phyloP scores from a whole-genome alignment of 1,140 invertebrate genomes.

The Drosophila kurseongensis region DNA sequence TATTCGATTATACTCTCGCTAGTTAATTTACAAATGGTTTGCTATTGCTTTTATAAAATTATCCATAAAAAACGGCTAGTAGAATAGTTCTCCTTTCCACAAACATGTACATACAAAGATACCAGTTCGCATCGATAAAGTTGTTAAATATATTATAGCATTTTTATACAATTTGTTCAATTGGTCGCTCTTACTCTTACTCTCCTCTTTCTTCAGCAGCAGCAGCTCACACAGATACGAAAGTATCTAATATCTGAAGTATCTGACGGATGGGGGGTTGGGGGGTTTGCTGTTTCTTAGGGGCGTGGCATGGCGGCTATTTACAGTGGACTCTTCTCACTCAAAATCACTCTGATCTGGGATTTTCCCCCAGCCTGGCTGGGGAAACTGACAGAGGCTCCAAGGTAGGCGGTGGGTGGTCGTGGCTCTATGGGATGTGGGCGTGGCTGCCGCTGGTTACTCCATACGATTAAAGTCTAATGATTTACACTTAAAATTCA shows the following conservation, averaged over 20 bases:
- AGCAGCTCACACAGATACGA: slow-evolving; percentile 30
- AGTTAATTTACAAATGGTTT: slow-evolving; percentile 52
- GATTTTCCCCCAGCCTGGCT: slow-evolving; percentile 70
- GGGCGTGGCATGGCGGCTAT: slow-evolving; percentile 55
- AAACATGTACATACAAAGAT: slow-evolving; percentile 34
- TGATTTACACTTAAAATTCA: slow-evolving; percentile 84
- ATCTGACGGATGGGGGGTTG: slow-evolving; percentile 10
- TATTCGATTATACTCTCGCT: slow-evolving; percentile 35
- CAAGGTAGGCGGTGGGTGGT: slow-evolving; percentile 11
- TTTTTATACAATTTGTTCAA: slow-evolving; percentile 80
- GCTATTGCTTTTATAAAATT: slow-evolving; percentile 54
- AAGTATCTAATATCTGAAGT: slow-evolving; percentile 8
- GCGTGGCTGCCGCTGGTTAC: slow-evolving; percentile 59
- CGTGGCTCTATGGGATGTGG: slow-evolving; percentile 15
- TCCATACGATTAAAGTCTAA: slow-evolving; percentile 81
- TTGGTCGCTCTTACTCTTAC: slow-evolving; percentile 19
- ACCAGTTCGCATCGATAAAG: slow-evolving; percentile 41
- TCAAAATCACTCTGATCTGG: slow-evolving; percentile 52
- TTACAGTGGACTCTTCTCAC: slow-evolving; percentile 56
- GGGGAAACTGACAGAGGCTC: slow-evolving; percentile 58
- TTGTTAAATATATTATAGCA: slow-evolving; percentile 60
- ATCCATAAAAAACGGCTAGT: slow-evolving; percentile 66
- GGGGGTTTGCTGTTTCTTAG: not conserved
- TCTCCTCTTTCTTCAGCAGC: slow-evolving; percentile 24
- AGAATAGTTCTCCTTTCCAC: slow-evolving; percentile 37